Percentiles rank a stretch among this genome's conserved stretches.
Evolutionary conservation across 2,113 vertebrate genomes (phyloP).

Genomic region (Pedionomus torquatus): DNA sequence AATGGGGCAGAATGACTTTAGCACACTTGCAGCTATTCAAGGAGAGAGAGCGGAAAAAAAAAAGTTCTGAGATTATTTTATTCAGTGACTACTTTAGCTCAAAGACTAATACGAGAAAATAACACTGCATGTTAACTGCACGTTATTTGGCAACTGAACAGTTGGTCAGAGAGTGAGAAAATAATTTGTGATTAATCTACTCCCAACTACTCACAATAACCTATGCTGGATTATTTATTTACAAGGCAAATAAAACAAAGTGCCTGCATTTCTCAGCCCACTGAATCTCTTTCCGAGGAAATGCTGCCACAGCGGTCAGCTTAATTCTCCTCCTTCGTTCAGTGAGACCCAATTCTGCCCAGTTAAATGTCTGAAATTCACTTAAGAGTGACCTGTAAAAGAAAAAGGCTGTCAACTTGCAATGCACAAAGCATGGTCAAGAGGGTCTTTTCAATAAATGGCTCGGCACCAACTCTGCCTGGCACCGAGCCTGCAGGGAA

Average conservation of each 20-base stretch:
- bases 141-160: not conserved
- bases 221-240: not conserved
- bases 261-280: not conserved
- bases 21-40: not conserved
- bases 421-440: not conserved
- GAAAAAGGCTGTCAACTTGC: not conserved
- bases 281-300: not conserved
- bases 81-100: not conserved
- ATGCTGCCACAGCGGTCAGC: not conserved
- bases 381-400: not conserved
- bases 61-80: not conserved
- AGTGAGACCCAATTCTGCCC: not conserved
- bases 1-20: not conserved
- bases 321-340: not conserved
- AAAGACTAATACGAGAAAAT: not conserved
- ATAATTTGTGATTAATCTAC: not conserved
- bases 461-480: not conserved
- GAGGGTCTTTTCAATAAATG: not conserved
- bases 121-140: not conserved
- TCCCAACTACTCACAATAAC: not conserved
- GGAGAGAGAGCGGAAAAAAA: not conserved
- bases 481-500: not conserved
- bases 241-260: constrained; percentile 1
- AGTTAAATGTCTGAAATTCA: not conserved
- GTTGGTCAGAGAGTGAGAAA: not conserved